phyloP scores from a whole-genome alignment of 2,113 vertebrate genomes.

The Gallinago jamesoni region DNA sequence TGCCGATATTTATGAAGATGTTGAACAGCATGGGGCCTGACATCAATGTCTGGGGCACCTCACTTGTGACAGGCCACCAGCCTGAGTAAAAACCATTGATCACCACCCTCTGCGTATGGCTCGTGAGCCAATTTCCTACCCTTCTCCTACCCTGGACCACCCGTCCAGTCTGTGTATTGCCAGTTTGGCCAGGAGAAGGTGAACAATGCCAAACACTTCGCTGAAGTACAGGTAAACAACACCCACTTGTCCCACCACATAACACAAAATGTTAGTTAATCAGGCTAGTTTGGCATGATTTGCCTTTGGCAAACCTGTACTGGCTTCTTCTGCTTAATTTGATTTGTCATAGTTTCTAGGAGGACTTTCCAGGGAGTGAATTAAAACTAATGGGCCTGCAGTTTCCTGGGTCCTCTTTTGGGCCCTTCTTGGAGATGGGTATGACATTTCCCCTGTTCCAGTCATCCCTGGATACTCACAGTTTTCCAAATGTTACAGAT shows the following conservation, averaged over 20 bases:
- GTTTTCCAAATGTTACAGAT: not conserved
- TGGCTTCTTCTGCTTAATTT: not conserved
- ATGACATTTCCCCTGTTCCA: not conserved
- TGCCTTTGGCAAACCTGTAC: not conserved
- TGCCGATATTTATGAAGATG: not conserved
- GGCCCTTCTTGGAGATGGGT: not conserved
- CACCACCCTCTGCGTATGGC: not conserved
- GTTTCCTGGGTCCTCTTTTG: not conserved
- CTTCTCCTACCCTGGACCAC: not conserved
- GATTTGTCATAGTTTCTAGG: not conserved
- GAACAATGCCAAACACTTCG: not conserved
- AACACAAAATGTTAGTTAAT: not conserved
- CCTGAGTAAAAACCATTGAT: not conserved
- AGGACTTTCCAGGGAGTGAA: not conserved
- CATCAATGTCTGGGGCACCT: not conserved
- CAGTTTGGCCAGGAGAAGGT: not conserved
- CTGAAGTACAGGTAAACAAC: not conserved
- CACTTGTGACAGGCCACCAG: not conserved
- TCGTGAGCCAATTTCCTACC: not conserved
- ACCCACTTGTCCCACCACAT: not conserved
- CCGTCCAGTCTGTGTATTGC: not conserved
- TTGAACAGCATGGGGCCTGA: not conserved
- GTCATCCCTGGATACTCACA: accelerated
- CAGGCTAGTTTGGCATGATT: not conserved
- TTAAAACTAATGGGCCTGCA: not conserved